A percentile compares a stretch with the other conserved stretches of the same genome.
Evolutionary conservation across 2,888 invertebrate species (phyloP).

Genomic region (Brachyopa scutellaris): DNA sequence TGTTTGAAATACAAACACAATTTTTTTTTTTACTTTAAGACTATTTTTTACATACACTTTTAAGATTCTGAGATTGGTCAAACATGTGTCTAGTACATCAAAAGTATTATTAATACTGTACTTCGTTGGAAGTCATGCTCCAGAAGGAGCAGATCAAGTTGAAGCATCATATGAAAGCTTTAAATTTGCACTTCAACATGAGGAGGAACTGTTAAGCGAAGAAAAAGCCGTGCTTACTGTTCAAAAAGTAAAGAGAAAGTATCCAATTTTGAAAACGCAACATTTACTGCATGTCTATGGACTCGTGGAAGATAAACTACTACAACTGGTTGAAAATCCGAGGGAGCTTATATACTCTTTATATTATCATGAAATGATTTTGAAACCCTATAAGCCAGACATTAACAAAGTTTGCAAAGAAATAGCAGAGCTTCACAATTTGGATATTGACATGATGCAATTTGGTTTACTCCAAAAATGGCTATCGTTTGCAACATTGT

Average conservation of each 20-base stretch:
- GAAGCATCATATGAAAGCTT: conserved; percentile 81
- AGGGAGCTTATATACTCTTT: conserved; percentile 78
- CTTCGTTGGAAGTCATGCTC: conserved; percentile 80
- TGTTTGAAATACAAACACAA: background rate
- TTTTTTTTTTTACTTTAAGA: no score
- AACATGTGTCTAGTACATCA: conserved; percentile 77
- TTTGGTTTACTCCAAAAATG: conserved; percentile 80
- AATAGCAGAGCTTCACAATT: conserved; percentile 78
- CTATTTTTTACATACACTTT: conserved; percentile 29
- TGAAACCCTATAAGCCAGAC: conserved; percentile 79
- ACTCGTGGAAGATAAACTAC: conserved; percentile 79
- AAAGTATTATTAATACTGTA: conserved; percentile 80
- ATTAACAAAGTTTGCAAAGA: conserved; percentile 80
- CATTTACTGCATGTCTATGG: conserved; percentile 80
- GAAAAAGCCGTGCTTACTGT: conserved; percentile 78
- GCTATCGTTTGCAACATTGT: conserved; percentile 77
- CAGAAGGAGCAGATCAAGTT: conserved; percentile 81
- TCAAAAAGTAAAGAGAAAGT: conserved; percentile 80
- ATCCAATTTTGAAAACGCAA: conserved; percentile 81
- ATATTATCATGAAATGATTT: conserved; percentile 79
- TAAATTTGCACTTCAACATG: conserved; percentile 78
- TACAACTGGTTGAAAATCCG: conserved; percentile 80
- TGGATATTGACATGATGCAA: conserved; percentile 79
- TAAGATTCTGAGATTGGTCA: conserved; percentile 79
- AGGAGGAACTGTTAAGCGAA: conserved; percentile 74